phyloP scores from a whole-genome alignment of 2,888 invertebrate species.

The Myathropa florea region DNA sequence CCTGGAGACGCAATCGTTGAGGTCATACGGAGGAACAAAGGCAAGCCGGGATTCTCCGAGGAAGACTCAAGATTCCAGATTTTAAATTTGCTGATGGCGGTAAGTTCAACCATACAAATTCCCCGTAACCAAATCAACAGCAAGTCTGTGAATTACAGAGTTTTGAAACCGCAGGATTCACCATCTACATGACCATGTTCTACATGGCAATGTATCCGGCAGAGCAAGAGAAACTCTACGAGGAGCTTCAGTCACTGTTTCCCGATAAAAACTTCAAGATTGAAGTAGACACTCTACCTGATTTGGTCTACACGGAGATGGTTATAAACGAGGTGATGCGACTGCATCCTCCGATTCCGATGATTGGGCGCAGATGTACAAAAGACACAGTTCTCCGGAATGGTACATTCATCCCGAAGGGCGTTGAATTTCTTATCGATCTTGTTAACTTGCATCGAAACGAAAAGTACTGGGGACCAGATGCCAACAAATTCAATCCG shows the following conservation, averaged over 20 bases:
- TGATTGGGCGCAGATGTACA: background rate
- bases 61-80: background rate
- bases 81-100: background rate
- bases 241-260: background rate
- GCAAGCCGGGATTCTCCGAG: background rate
- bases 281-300: background rate
- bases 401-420: background rate
- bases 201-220: background rate
- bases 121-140: no score
- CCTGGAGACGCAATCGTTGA: background rate
- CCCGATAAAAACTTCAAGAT: background rate
- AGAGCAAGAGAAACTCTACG: background rate
- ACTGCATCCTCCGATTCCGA: background rate
- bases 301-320: background rate
- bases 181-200: background rate
- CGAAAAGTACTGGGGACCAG: background rate
- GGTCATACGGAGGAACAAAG: background rate
- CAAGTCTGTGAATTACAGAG: background rate
- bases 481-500: background rate
- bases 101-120: background rate
- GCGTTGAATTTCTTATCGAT: background rate
- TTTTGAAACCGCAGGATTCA: background rate
- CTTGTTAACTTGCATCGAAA: background rate
- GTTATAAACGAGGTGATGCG: background rate
- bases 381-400: background rate